These are phyloP conservation scores for Trialeurodes vaporariorum DNA, from an alignment of 1,140 invertebrate species.

Conservation along the genomic window DNA sequence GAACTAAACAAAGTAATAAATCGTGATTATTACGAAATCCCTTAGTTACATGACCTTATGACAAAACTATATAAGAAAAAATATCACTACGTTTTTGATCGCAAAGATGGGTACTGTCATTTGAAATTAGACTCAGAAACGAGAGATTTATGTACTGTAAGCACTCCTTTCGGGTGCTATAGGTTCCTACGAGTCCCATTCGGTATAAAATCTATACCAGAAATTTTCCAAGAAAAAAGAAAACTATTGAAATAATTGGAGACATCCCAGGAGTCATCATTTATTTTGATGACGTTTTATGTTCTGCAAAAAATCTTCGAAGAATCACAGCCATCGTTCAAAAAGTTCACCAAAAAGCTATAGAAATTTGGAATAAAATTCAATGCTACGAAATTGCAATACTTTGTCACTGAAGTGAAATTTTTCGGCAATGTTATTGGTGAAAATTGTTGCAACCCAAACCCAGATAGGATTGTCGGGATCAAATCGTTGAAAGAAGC, in stretches of 20 bases:
- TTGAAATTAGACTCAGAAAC: slow-evolving; percentile 16
- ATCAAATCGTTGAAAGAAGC: slow-evolving; percentile 31
- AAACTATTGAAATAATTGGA: slow-evolving; percentile 24
- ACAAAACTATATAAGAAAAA: slow-evolving; percentile 17
- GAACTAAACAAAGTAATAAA: slow-evolving; percentile 18
- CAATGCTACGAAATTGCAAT: slow-evolving; percentile 34
- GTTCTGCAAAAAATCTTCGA: slow-evolving; percentile 12
- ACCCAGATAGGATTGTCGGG: slow-evolving; percentile 32
- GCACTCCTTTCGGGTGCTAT: slow-evolving; percentile 27
- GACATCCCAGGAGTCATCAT: slow-evolving; percentile 28
- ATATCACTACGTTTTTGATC: slow-evolving; percentile 18
- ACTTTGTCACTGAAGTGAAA: slow-evolving; percentile 26
- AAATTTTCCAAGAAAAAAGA: slow-evolving; percentile 30
- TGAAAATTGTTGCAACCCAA: slow-evolving; percentile 28
- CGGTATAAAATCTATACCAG: slow-evolving; percentile 27
- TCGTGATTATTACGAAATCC: slow-evolving; percentile 17
- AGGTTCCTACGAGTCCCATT: slow-evolving; percentile 29
- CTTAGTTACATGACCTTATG: slow-evolving; percentile 18
- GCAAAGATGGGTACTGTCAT: slow-evolving; percentile 22
- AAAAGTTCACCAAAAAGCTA: slow-evolving; percentile 16
- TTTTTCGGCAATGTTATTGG: slow-evolving; percentile 32
- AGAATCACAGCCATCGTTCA: slow-evolving; percentile 11
- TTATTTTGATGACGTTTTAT: slow-evolving; percentile 22
- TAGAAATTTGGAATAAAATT: slow-evolving; percentile 30
- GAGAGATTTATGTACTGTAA: slow-evolving; percentile 17